Base-by-base conservation (phyloP, 2,113 vertebrate genomes). In the Channa maculata region DNA sequence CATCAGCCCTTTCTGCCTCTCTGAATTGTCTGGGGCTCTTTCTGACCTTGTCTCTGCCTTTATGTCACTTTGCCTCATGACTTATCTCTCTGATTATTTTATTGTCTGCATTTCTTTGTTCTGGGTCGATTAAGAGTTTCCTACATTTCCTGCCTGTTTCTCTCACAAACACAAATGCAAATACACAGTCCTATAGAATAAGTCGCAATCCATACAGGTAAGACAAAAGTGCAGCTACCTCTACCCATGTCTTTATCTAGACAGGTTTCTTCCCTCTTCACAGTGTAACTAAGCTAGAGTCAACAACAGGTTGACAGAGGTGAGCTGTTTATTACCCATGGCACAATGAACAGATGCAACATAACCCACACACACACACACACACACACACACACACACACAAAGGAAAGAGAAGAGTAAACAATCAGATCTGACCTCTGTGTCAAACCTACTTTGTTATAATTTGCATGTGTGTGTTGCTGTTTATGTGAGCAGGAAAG, bases 381-480 rank as follows among this genome's bases (percentile, higher is more conserved):
- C 38, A 24, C 24, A 24, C 24, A 1, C 24, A 1, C 24, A 24
- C 24, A 24, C 24, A 1, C 24, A 24, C 1, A 24, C 24, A 24
- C 24, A 24, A 71, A 83, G 67, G 75, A 65, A 66, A 66, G 55
- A 65, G 65, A 55, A 66, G 60, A 14, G 80, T 63, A 84, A 88
- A 86, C 65, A 91, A 84, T 79, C 81, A 80, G 64, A 38, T 45
- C 53, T 71, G 77, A 83, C 80, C 83, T 55, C 50, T 65, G 46
- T 0, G 71, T 83, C 68, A 83, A 83, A 77, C 38, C 60, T 5
- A 45, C 44, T 67, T 79, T 82, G 73, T 80, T 68, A 43, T 12
- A 71, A 59, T 73, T 70, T 65, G 49, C 14, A 10, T 24, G 8
- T 15, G 41, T 34, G 59, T 34, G 38, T 12, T 11, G 41, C n/a